Evolutionary conservation across 2,888 invertebrate species (phyloP), one percentile per base, ranked within the genome.

Genomic region (Brenthis ino): DNA sequence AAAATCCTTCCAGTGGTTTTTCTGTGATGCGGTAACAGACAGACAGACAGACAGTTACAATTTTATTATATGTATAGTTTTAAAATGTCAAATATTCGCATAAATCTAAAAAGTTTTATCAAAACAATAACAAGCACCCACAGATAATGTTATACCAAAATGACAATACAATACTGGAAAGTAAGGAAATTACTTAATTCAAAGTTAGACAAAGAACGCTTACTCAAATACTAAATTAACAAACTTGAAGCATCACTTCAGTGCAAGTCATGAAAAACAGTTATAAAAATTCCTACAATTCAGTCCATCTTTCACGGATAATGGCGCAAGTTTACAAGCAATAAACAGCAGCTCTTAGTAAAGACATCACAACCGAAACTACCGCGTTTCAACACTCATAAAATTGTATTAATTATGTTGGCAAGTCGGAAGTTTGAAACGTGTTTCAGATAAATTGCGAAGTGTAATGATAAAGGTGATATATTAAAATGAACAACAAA

Each of bases 311-410:
- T 67, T 70, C 60, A 61, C 47, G 60, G 43, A 58, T 67, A 70
- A 70, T 67, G 68, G 61, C 65, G 37, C 53, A 57, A 71, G 65
- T 71, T 71, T 71, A 63, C 61, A 58, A 68, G 63, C 57, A 57
- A 28, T 71, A 68, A 68, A 65, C 70, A 65, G 43, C 47, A 56
- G 37, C 47, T 67, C 56, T 67, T 51, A 61, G 54, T 16, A 14
- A 67, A 65, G 68, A 71, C 65, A 65, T 63, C 57, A 53, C 65
- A 20, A 55, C 54, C 33, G 54, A 55, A 71, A 68, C 65, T 65
- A 63, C 57, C 48, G 28, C 60, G 68, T 71, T 68, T 65, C 68
- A 68, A 48, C n/a, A 14, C 16, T 57, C 65, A 55, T 68, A 70
- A 68, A 68, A 68, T 63, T 54, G 50, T 51, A 63, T 68, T 68